A percentile compares a stretch with the other conserved stretches of the same genome.
Conservation (phyloP, 2,888 invertebrate species). For the Cephus rjabovi region DNA sequence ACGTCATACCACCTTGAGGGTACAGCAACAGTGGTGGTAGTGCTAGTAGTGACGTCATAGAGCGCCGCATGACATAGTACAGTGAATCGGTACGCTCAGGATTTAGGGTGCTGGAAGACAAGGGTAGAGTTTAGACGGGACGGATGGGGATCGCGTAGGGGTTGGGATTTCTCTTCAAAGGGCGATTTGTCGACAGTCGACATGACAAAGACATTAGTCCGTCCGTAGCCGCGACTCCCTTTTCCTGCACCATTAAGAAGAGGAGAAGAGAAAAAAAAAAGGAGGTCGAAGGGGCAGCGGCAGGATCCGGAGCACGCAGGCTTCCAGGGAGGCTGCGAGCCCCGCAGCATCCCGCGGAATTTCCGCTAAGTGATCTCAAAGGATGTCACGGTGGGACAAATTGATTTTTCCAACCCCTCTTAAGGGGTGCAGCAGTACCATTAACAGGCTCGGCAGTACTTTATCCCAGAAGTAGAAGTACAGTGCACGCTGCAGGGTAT, state of each 20-base stretch:
- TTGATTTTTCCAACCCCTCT: constrained; percentile 51
- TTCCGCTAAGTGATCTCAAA: constrained; percentile 56
- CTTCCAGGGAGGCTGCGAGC: not conserved
- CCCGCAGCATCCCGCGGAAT: constrained; percentile 45
- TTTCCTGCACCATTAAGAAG: constrained; percentile 47
- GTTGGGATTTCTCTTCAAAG: constrained; percentile 39
- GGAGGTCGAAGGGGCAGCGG: not conserved
- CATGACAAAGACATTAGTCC: constrained; percentile 64
- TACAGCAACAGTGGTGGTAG: not conserved
- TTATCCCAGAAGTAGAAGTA: not conserved
- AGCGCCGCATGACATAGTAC: not conserved
- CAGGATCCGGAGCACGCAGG: not conserved
- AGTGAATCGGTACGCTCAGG: not conserved
- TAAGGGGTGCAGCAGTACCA: not conserved
- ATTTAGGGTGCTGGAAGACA: not conserved
- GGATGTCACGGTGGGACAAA: constrained; percentile 55
- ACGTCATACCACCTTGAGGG: not conserved
- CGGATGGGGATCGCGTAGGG: not conserved
- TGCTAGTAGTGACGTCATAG: not conserved
- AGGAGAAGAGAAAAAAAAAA: constrained; percentile 11
- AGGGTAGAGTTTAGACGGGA: not conserved
- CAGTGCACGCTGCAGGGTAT: not conserved
- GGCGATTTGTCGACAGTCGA: constrained; percentile 64
- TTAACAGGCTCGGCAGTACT: not conserved
- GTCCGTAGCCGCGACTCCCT: constrained; percentile 20